Evolutionary conservation across 2,113 vertebrate species (phyloP), one percentile per base, ranked within the genome.

Genomic region (Gobio gobio): DNA sequence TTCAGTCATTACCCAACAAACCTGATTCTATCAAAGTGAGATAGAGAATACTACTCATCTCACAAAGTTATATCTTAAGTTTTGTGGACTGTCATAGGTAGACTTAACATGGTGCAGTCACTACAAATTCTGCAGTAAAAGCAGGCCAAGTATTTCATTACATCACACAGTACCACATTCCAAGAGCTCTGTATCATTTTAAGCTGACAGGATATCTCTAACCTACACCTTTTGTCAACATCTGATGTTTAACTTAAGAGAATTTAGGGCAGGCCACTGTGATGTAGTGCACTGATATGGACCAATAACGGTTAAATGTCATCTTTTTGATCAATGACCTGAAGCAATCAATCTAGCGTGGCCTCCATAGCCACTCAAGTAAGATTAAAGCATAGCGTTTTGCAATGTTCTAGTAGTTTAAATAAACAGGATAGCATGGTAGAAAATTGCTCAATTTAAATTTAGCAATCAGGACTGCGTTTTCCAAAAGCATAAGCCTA

Each of bases 181-280:
- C 51, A 58, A 58, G 20, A 63, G 6, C 40, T 79, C 24, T 14
- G 12, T 51, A 20, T 47, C 45, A 70, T 40, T 77, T 77, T 59
- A 56, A 74, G 58, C 59, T 88, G 74, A 90, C 84, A 85, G 18
- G 26, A 74, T 36, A 29, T 45, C 45, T 76, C 20, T 18, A 9
- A 45, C 36, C 80, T 80, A 87, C 89, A 56, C 83, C 89, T 77
- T 87, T 33, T 51, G 80, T 87, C 85, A 45, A 83, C 79, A 85
- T 80, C 49, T 58, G 75, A 70, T 84, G 40, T 90, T 86, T 79
- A 90, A 86, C 84, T 36, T 76, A 7, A 70, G 81, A 88, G 78
- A 74, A 76, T 81, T n/a, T 18, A 49, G 40, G 18, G 33, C 49
- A 58, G 63, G 36, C 10, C 49, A n/a, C 56, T 77, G 70, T 76